phyloP scores from a whole-genome alignment of 2,888 invertebrate species.

The Neoascia interrupta region DNA sequence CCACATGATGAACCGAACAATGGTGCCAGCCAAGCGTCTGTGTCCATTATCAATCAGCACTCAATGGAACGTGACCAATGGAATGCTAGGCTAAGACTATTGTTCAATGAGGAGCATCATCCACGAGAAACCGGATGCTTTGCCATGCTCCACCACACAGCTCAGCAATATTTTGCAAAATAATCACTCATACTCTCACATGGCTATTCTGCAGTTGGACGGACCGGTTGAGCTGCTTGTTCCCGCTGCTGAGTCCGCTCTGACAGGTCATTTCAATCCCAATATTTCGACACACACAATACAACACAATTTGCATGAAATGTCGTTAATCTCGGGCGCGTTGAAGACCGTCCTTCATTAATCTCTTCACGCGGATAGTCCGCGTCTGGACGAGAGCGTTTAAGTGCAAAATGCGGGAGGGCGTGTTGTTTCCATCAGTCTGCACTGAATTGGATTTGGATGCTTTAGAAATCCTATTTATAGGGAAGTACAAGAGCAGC shows the following conservation, averaged over 20 bases:
- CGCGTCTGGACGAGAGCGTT: conserved; percentile 4
- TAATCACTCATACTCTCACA: conserved; percentile 21
- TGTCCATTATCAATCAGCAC: conserved; percentile 49
- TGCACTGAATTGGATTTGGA: conserved; percentile 55
- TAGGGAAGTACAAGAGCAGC: conserved; percentile 43
- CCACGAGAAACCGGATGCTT: conserved; percentile 38
- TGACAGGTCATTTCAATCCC: conserved; percentile 50
- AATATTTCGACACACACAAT: conserved; percentile 59
- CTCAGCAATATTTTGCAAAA: conserved; percentile 1
- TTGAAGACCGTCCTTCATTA: conserved; percentile 50
- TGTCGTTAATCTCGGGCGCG: conserved; percentile 62
- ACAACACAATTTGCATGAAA: conserved; percentile 63
- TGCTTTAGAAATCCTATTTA: conserved; percentile 60
- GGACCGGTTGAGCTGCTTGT: conserved; percentile 24
- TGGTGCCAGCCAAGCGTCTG: conserved; percentile 14
- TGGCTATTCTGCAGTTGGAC: background rate
- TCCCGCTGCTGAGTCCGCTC: conserved; percentile 10
- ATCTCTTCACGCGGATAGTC: conserved; percentile 36
- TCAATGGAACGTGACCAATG: conserved; percentile 50
- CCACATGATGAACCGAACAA: conserved; percentile 52
- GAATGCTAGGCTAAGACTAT: conserved; percentile 13
- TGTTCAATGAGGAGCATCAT: conserved; percentile 42
- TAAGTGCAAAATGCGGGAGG: conserved; percentile 52
- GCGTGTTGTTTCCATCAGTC: conserved; percentile 62
- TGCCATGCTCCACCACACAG: background rate